Evolutionary conservation across 2,888 invertebrate species (phyloP), one percentile per base, ranked within the genome.

Genomic region (Cryptocephalus moraei): DNA sequence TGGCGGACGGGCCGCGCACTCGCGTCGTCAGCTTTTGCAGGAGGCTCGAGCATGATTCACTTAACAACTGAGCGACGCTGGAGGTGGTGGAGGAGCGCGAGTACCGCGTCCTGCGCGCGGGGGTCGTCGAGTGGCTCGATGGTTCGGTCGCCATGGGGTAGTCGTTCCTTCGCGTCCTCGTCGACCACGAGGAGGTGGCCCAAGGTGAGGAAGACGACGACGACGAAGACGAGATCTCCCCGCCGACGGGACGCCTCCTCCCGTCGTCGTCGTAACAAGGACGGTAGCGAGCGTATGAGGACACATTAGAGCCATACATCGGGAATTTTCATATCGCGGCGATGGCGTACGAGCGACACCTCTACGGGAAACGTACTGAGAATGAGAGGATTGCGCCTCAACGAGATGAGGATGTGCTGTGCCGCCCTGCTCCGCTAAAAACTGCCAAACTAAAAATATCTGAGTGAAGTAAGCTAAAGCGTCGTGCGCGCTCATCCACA

Each of bases 21-120:
- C 85, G 78, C 33, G 83, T 84, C 8, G 80, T 77, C 62, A 91
- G 75, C 56, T 89, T 78, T 67, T 89, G 89, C 61, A 91, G 78
- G 57, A 91, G 77, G 72, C 81, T 91, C 63, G 87, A 86, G 72
- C 89, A 91, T 59, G 90, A 89, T 68, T 91, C 91, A 58, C 84
- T 85, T 59, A 91, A 74, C 62, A 91, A 74, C 71, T 91, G 91
- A 55, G 89, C 85, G 60, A 91, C 88, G 73, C 89, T 90, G 43
- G 83, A 78, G 44, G 83, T 81, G 44, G 83, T 81, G 49, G 85
- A 84, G 44, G 90, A 86, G 53, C 91, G 81, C 56, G 83, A 77
- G 72, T 90, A 89, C 56, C 88, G 80, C 52, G 81, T 76, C 48
- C 74, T 66, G 67, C 79, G 64, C 31, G 49, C 46, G 8, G 55